Base-by-base conservation (phyloP, 2,113 vertebrate genomes). In the Callipepla squamata region DNA sequence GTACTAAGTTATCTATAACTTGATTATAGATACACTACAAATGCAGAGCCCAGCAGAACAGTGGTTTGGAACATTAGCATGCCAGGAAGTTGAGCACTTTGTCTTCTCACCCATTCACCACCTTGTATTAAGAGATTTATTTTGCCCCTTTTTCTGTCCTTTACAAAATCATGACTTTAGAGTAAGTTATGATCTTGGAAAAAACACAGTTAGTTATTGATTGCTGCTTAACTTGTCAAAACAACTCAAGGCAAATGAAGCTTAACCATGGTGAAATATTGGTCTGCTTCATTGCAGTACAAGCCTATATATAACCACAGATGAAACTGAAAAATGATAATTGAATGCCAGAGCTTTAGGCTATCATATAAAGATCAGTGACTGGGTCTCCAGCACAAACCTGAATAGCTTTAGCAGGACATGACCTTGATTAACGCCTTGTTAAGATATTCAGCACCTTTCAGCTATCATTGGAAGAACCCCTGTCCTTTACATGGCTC, bases 191-290 rank as follows among this genome's bases (percentile, higher is more conserved):
- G 85, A n/a, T 94, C 87, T 91, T 90, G 80, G 80, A 68, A 92
- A 92, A 93, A 91, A 58, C 30, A 47, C 36, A 21, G 11, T 42
- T 47, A 79, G 94, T 94, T 95, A 94, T 90, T 59, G 63, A 94
- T 92, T 92, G 85, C 70, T 86, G 89, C 87, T 94, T 91, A 92
- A 87, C 74, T 83, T 94, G 83, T 94, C 87, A 93, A 92, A 96
- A 95, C 89, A 96, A 79, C 63, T 90, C 82, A 80, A 90, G 77
- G 85, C 87, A 96, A 96, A 96, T 95, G 94, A 92, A 93, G 82
- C 83, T 32, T 89, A 87, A 92, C 80, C 67, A 85, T 17, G 40
- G 50, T 93, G 83, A 95, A 94, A 95, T 95, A 95, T 89, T 63
- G 63, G 47, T 45, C 80, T 89, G 67, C 40, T 94, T 76, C 90